phyloP scores from a whole-genome alignment of 2,888 invertebrate genomes.

The Drosophila monieri region DNA sequence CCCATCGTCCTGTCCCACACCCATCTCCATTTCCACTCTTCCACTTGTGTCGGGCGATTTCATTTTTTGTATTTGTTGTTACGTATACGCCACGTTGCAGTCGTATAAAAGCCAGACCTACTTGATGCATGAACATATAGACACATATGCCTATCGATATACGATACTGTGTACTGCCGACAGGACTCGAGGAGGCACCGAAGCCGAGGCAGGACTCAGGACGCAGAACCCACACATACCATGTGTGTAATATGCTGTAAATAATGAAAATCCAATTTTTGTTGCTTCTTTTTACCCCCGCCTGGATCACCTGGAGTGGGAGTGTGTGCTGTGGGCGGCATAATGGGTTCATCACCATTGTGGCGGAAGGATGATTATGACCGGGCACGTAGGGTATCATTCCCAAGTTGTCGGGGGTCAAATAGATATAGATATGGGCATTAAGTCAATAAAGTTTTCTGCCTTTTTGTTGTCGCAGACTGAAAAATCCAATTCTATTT shows the following conservation, averaged over 20 bases:
- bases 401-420: constrained; percentile 23
- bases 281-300: constrained; percentile 41
- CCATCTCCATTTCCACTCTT: constrained; percentile 25
- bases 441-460: constrained; percentile 36
- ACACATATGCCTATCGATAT: constrained; percentile 39
- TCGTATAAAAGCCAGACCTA: constrained; percentile 28
- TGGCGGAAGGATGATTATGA: constrained; percentile 39
- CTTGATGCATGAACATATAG: constrained; percentile 19
- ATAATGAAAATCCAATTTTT: constrained; percentile 76
- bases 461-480: constrained; percentile 21
- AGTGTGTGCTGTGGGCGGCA: constrained; percentile 23
- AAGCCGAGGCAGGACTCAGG: constrained; percentile 8
- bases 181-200: constrained; percentile 16
- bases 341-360: constrained; percentile 37
- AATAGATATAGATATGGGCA: constrained; percentile 11
- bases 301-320: constrained; percentile 10
- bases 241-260: constrained; percentile 70
- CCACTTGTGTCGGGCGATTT: constrained; percentile 1
- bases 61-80: constrained; percentile 51
- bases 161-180: constrained; percentile 30
- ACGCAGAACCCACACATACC: constrained; percentile 3
- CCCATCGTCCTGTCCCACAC: constrained; percentile 24
- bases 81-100: constrained; percentile 68
- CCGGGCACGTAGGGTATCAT: constrained; percentile 31
- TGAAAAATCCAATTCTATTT: constrained; percentile 27